These are phyloP conservation scores for Trichopria drosophilae DNA, from an alignment of 2,888 invertebrate species.

Conservation along the genomic window DNA sequence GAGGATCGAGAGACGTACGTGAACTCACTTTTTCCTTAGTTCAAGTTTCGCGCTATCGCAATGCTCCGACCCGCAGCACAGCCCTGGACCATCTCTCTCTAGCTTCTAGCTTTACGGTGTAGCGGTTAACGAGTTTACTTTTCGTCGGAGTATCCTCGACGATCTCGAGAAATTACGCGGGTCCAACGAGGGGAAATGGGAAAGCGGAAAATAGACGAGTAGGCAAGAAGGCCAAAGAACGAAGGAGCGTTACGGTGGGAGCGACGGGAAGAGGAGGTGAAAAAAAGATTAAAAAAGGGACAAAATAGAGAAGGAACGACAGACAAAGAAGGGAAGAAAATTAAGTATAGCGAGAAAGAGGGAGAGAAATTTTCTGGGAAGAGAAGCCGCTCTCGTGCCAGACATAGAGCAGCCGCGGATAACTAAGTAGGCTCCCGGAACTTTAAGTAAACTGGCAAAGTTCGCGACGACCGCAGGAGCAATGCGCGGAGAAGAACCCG, in stretches of 20 bases:
- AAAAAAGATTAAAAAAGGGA: too few species aligned
- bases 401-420: constrained; percentile 5
- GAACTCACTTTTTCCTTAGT: constrained; percentile 25
- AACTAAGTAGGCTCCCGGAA: constrained; percentile 19
- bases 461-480: neutral
- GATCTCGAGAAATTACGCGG: constrained; percentile 15
- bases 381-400: neutral
- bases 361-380: too few species aligned
- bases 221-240: constrained; percentile 9
- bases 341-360: too few species aligned
- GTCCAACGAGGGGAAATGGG: neutral
- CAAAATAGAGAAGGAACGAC: too few species aligned
- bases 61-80: neutral
- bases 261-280: neutral
- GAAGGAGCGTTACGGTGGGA: constrained; percentile 9
- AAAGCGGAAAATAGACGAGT: neutral
- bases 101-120: constrained; percentile 6
- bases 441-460: constrained; percentile 21
- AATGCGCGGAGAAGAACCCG: too few species aligned
- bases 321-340: too few species aligned
- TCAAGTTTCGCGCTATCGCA: constrained; percentile 20
- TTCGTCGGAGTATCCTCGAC: constrained; percentile 9
- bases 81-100: too few species aligned
- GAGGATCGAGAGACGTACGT: constrained; percentile 17
- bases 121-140: constrained; percentile 30